Percentiles rank a stretch among this genome's conserved stretches.
Evolutionary conservation across 1,140 invertebrate species (phyloP).

Genomic region (Diorhabda elongata): DNA sequence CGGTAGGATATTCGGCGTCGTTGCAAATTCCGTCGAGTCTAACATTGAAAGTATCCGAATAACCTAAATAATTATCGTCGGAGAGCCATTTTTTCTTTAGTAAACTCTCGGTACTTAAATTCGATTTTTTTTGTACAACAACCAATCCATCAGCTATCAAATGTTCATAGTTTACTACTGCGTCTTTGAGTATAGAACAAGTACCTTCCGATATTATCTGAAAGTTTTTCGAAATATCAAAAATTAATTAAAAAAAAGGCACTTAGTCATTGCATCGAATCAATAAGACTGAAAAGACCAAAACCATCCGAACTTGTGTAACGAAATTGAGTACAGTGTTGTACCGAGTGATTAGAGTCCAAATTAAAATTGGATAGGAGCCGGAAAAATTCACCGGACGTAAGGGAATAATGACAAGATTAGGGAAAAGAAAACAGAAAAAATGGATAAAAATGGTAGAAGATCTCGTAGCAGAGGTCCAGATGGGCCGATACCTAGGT

Average conservation of each 20-base stretch:
- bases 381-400: too few relatives aligned
- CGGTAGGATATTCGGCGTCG: slow-evolving; percentile 54
- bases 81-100: slow-evolving; percentile 35
- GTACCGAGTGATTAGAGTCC: neutral
- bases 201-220: neutral
- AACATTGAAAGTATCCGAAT: slow-evolving; percentile 50
- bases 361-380: too few relatives aligned
- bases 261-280: too few relatives aligned
- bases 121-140: neutral
- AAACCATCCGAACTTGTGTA: too few relatives aligned
- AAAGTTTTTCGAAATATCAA: neutral
- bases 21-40: slow-evolving; percentile 53
- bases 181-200: neutral
- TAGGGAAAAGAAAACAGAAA: too few relatives aligned
- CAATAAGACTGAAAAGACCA: too few relatives aligned
- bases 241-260: too few relatives aligned
- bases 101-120: slow-evolving; percentile 4
- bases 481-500: too few relatives aligned
- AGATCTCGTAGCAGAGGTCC: too few relatives aligned
- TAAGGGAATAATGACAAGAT: too few relatives aligned
- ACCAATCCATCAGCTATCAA: neutral
- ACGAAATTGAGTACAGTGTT: too few relatives aligned
- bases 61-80: slow-evolving; percentile 42
- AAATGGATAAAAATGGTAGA: too few relatives aligned
- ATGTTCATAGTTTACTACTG: neutral